Evolutionary conservation across 2,888 invertebrate species (phyloP).

Genomic region (Eurytoma californica): DNA sequence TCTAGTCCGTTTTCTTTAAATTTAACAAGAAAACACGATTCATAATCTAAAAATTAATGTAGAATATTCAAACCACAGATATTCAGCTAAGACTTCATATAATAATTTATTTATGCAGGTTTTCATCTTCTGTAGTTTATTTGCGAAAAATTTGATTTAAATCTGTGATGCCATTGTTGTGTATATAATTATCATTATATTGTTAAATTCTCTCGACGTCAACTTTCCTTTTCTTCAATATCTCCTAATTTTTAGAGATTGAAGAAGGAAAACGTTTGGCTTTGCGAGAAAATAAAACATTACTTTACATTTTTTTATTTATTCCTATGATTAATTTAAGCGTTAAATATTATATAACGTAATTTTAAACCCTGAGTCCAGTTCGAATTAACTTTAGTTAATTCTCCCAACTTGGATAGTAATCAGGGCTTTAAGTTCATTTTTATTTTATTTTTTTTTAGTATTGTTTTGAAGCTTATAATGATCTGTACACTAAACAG

Average conservation of each 20-base stretch:
- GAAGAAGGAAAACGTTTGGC: constrained; percentile 63
- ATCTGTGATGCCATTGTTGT: constrained; percentile 60
- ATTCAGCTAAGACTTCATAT: constrained; percentile 20
- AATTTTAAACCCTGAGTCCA: constrained; percentile 62
- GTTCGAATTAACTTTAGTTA: constrained; percentile 73
- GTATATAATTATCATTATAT: constrained; percentile 47
- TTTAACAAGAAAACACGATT: constrained; percentile 14
- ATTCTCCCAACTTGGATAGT: constrained; percentile 69
- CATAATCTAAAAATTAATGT: constrained; percentile 57
- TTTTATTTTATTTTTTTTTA: constrained; percentile 44
- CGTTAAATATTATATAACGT: constrained; percentile 35
- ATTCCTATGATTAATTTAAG: constrained; percentile 35
- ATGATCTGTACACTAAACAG: constrained; percentile 59
- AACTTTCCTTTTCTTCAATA: constrained; percentile 60
- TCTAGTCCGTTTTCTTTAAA: constrained; percentile 66
- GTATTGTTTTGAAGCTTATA: constrained; percentile 48
- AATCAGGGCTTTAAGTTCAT: constrained; percentile 59
- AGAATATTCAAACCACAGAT: constrained; percentile 37
- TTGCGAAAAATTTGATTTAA: constrained; percentile 33
- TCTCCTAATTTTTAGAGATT: constrained; percentile 18
- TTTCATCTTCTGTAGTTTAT: constrained; percentile 30
- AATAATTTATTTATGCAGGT: constrained; percentile 38
- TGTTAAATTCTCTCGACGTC: constrained; percentile 52
- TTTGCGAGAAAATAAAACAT: constrained; percentile 48
- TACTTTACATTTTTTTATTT: constrained; percentile 47